These are phyloP conservation scores for Tragopan temminckii DNA, from an alignment of 2,797 vertebrate species.

Conservation along the genomic window DNA sequence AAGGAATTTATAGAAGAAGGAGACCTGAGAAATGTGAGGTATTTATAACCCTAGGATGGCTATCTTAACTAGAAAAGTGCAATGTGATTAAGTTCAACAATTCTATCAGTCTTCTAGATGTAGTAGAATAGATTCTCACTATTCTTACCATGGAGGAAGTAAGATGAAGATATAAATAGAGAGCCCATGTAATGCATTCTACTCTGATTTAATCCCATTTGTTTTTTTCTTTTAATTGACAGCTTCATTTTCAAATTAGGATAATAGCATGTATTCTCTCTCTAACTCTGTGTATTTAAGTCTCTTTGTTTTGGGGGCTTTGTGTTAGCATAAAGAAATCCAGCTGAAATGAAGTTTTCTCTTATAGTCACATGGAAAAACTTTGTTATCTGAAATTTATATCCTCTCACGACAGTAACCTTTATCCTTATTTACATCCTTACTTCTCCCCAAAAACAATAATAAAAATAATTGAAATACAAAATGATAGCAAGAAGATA, in stretches of 20 bases:
- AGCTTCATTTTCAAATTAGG: constrained; percentile 55
- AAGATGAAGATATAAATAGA: background rate
- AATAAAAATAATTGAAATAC: background rate
- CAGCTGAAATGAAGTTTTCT: background rate
- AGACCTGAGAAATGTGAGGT: background rate
- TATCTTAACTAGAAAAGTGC: background rate
- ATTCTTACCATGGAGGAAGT: background rate
- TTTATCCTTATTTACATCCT: background rate
- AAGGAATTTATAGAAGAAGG: background rate
- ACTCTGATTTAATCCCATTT: background rate
- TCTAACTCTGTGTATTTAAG: constrained; percentile 1
- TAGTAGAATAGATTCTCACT: background rate
- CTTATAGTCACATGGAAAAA: background rate
- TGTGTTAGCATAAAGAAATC: constrained; percentile 34
- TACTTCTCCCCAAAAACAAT: background rate
- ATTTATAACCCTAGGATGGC: background rate
- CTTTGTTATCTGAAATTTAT: background rate
- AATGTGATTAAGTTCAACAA: background rate
- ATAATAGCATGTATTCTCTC: constrained; percentile 19
- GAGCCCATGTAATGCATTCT: background rate
- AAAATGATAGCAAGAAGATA: background rate
- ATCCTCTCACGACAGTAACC: background rate
- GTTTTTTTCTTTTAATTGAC: constrained; percentile 22
- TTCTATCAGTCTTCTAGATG: background rate
- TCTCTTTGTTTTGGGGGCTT: constrained; percentile 39